Evolutionary conservation across 2,113 vertebrate genomes (phyloP).

Genomic region (Rhizomys pruinosus): DNA sequence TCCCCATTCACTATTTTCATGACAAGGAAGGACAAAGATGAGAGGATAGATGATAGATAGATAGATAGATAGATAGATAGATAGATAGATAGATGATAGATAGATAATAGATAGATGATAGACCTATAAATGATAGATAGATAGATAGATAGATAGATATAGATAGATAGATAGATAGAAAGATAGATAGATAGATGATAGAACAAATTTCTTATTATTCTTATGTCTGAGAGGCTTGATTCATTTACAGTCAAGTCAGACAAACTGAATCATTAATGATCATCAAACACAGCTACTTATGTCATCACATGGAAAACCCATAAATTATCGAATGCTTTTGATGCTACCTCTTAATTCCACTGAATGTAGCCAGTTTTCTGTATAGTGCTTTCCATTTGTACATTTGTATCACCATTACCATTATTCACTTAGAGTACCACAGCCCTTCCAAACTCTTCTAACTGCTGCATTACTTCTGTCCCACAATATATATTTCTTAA

Average conservation of each 20-base stretch:
- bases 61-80: neutral
- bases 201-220: neutral
- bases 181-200: neutral
- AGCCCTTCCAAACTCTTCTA: neutral
- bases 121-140: too few species aligned
- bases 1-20: neutral
- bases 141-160: too few species aligned
- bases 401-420: neutral
- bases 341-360: neutral
- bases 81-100: too few species aligned
- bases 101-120: too few species aligned
- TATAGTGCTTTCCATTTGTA: neutral
- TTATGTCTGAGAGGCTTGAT: neutral
- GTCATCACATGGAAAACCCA: neutral
- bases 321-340: neutral
- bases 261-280: neutral
- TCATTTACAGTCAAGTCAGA: neutral
- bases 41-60: neutral
- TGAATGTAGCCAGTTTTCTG: neutral
- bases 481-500: slow-evolving; percentile 16
- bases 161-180: neutral
- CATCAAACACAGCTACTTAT: neutral
- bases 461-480: neutral
- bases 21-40: neutral
- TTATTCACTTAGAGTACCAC: slow-evolving; percentile 11